Conservation (phyloP, 2,113 vertebrate genomes). For the Gobio gobio region DNA sequence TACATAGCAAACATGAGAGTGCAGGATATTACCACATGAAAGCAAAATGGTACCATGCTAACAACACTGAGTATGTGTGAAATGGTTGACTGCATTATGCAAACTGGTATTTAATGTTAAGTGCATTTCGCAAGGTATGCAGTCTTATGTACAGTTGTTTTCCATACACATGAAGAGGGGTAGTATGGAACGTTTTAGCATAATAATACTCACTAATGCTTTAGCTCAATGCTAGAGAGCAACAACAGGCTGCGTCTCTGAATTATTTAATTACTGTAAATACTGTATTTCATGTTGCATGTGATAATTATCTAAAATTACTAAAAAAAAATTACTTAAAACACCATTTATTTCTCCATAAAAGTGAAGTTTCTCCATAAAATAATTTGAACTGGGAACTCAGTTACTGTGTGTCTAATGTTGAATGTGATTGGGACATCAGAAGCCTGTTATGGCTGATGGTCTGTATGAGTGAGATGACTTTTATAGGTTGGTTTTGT, state of each 20-base stretch:
- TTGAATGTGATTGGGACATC: neutral
- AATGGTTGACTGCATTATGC: slow-evolving; percentile 10
- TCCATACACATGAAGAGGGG: neutral
- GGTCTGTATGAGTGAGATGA: slow-evolving; percentile 18
- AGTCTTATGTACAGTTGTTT: neutral
- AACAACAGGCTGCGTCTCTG: neutral
- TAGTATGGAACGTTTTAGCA: neutral
- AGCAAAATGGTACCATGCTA: neutral
- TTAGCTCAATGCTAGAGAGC: neutral
- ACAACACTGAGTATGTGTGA: neutral
- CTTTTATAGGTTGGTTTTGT: neutral
- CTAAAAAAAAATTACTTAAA: neutral
- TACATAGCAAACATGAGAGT: slow-evolving; percentile 16
- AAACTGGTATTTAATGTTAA: neutral
- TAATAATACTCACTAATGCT: neutral
- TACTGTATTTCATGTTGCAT: neutral
- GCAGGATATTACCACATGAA: neutral
- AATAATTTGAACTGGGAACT: neutral
- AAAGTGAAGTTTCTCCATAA: neutral
- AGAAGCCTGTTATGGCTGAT: neutral
- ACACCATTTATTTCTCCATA: neutral
- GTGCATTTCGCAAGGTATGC: neutral
- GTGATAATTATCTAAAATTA: neutral
- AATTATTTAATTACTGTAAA: neutral
- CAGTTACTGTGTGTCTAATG: neutral